Base-by-base conservation (phyloP, 2,888 invertebrate genomes). In the Tolmerus cingulatus region DNA sequence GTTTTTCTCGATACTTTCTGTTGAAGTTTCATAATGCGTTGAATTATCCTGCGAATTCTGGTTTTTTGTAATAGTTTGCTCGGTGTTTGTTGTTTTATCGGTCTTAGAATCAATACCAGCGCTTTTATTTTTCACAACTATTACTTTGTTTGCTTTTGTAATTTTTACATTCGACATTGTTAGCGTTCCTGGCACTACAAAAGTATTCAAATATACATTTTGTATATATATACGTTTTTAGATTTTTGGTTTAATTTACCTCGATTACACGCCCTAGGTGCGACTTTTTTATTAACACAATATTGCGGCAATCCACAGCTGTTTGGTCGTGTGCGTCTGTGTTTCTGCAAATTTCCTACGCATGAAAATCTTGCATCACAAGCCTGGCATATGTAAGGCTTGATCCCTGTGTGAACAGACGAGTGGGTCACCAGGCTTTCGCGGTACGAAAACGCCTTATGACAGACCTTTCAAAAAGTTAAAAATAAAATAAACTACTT, bases 361-460 rank as follows among this genome's bases (percentile, higher is more conserved):
- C 93, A 94, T 1, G 93, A 93, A 90, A 94, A 94, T 37, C 93
- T 91, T 57, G 91, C 91, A 1, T 92, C 91, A 89, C 94, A 94
- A n/a, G 92, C 91, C 87, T 92, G 91, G 89, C 94, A 94, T n/a
- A 91, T 87, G 89, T 92, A 91, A 1, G 92, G 92, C 88, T 92
- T 92, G 3, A 93, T 91, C 23, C 93, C 93, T 0, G 93, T 92
- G 87, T 93, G 93, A 66, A 93, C 89, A 27, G 93, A 92, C 85
- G 92, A 92, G 89, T 94, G 94, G 2, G 93, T 93, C 1, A 93
- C 91, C 76, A 93, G 91, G 89, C 93, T 93, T 89, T 93, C 93
- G 0, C 93, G 91, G 90, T 93, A 92, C 0, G 92, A 91, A 90
- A 94, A 94, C 16, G 92, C 90, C 89, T 93, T 93, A 0, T 91